Percentiles rank a stretch among this genome's conserved stretches.
These are phyloP conservation scores for Acanthosepion esculentum DNA, from an alignment of 2,888 invertebrate genomes.

Conservation along the genomic window DNA sequence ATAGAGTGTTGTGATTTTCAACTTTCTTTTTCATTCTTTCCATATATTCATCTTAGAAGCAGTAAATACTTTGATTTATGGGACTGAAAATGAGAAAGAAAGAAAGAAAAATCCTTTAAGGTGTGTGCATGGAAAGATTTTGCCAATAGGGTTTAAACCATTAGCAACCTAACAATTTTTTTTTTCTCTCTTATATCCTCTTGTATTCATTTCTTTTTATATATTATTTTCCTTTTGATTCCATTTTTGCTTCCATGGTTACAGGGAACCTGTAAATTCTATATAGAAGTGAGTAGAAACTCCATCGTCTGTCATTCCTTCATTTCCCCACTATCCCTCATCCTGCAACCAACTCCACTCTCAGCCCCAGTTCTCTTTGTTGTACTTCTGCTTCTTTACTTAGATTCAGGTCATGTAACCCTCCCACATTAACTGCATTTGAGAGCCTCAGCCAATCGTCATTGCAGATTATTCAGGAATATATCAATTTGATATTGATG, in stretches of 20 bases:
- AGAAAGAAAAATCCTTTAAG: background rate
- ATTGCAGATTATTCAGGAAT: background rate
- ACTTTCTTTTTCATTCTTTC: background rate
- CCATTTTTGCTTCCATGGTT: background rate
- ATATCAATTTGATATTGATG: background rate
- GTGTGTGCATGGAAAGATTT: constrained; percentile 25
- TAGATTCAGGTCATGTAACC: background rate
- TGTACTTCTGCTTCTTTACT: background rate
- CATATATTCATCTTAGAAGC: background rate
- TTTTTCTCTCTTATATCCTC: background rate
- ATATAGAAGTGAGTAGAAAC: background rate
- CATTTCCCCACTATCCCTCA: background rate
- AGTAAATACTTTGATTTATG: background rate
- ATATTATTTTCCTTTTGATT: background rate
- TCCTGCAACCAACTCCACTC: background rate
- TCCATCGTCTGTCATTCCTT: background rate
- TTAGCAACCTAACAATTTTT: background rate
- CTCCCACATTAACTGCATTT: background rate
- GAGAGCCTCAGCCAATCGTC: background rate
- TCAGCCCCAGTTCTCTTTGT: background rate
- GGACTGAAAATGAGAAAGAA: background rate
- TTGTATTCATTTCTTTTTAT: background rate
- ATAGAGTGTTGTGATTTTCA: background rate
- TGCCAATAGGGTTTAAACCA: background rate
- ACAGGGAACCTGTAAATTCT: background rate